A percentile compares a stretch with the other conserved stretches of the same genome.
Conservation (phyloP, 2,888 invertebrate species). For the Thymelicus lineola region DNA sequence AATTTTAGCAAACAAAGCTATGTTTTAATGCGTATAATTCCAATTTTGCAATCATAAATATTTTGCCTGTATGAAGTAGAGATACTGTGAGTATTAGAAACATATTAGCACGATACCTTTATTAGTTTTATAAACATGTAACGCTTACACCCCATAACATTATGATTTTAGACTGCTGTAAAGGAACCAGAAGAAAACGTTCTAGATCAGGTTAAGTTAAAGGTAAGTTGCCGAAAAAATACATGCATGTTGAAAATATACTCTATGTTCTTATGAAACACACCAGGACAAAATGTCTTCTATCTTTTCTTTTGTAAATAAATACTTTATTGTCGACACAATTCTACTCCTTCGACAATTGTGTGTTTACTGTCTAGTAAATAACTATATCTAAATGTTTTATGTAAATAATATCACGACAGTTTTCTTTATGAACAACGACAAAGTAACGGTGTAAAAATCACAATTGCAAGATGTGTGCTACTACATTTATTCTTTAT, state of each 20-base stretch:
- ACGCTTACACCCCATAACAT: slow-evolving; percentile 68
- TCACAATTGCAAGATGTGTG: slow-evolving; percentile 38
- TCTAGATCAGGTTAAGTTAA: slow-evolving; percentile 73
- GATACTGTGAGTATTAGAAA: slow-evolving; percentile 7
- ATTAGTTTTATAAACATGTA: slow-evolving; percentile 45
- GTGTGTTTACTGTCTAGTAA: slow-evolving; percentile 63
- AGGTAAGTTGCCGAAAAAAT: slow-evolving; percentile 65
- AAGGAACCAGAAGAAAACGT: slow-evolving; percentile 68
- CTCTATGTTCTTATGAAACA: slow-evolving; percentile 19
- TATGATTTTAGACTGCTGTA: slow-evolving; percentile 74
- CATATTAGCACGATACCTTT: slow-evolving; percentile 22
- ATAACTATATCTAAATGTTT: slow-evolving; percentile 53
- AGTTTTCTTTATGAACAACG: slow-evolving; percentile 41
- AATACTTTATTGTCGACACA: slow-evolving; percentile 49
- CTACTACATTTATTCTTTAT: slow-evolving; percentile 47
- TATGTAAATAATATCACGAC: slow-evolving; percentile 48
- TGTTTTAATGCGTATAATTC: background rate
- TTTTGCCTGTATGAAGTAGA: background rate
- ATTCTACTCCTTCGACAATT: slow-evolving; percentile 52
- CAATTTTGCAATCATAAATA: background rate
- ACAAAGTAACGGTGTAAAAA: slow-evolving; percentile 43
- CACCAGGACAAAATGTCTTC: slow-evolving; percentile 15
- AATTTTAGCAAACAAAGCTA: background rate
- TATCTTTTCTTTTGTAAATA: slow-evolving; percentile 48
- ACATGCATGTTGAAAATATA: slow-evolving; percentile 41